Evolutionary conservation across 2,797 vertebrate genomes (phyloP), one percentile per base, ranked within the genome.

Genomic region (Protonibea diacanthus): DNA sequence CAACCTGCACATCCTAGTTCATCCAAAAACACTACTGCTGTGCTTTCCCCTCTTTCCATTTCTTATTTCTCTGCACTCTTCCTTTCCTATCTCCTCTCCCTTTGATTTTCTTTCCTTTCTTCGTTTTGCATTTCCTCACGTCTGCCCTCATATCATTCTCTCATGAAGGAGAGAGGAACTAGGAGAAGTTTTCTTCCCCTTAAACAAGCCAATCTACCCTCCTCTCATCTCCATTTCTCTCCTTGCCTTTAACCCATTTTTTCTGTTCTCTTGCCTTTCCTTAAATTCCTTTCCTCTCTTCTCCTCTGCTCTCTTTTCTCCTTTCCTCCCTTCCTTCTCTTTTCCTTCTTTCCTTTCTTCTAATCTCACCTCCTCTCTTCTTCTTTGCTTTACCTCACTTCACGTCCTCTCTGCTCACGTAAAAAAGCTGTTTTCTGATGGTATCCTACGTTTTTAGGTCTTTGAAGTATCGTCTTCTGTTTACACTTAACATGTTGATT

Each of bases 401-500:
- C 51, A 15, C 8, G 0, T 14, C 4, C 5, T 25, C 9, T 3
- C 20, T 48, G 15, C 15, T n/a, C 23, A 8, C 18, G 18, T 79
- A 53, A 51, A 29, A 49, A 69, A 0, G 5, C 9, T 33, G 5
- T 74, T 60, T 64, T 63, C 20, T 62, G 13, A 33, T 27, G 13
- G 0, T 45, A 27, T 65, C 38, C 5, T 17, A 0, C 10, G 3
- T 38, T 2, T 4, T 8, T 1, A 9, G 20, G 0, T n/a, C 68
- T 40, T 45, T 77, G 27, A 0, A n/a, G 52, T 51, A 1, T 5
- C 14, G 23, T 58, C 45, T 4, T 78, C 25, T 85, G 64, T 89
- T 87, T 83, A 71, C 69, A 65, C 44, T 57, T 10, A 10, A 25
- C 60, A 51, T 81, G 76, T 85, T 62, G 14, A 66, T 73, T 83